Conservation (phyloP, 2,888 invertebrate genomes). For the Nineta flava region DNA sequence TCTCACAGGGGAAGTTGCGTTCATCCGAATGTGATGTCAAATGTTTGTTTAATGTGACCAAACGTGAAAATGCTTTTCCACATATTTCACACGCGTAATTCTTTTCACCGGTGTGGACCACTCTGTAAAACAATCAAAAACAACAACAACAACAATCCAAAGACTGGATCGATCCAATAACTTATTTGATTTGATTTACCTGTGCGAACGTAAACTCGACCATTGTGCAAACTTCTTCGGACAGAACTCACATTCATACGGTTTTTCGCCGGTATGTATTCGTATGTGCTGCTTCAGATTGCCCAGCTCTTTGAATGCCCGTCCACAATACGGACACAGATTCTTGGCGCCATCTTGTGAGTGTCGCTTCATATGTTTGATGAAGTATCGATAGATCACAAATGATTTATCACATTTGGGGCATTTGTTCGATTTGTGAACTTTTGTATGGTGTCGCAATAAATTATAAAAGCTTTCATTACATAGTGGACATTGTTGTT, state of each 20-base stretch:
- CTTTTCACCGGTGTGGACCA: conserved; percentile 35
- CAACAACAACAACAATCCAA: neutral
- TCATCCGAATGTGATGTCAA: conserved; percentile 12
- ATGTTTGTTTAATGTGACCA: conserved; percentile 15
- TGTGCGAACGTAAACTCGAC: neutral
- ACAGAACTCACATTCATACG: conserved; percentile 18
- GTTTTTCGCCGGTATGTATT: conserved; percentile 15
- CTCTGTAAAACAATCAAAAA: neutral
- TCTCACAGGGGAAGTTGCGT: conserved; percentile 13
- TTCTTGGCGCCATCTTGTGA: neutral
- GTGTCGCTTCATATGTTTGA: neutral
- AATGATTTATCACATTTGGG: conserved; percentile 12
- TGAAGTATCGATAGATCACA: conserved; percentile 11
- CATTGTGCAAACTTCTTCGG: conserved; percentile 14
- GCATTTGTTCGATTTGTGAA: conserved; percentile 14
- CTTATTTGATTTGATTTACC: neutral
- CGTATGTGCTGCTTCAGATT: conserved; percentile 15
- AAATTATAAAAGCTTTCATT: neutral
- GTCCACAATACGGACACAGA: conserved; percentile 14
- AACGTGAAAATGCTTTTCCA: conserved; percentile 15
- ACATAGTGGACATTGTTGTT: neutral
- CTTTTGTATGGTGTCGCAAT: neutral
- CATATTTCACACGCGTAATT: conserved; percentile 31
- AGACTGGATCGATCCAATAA: no score
- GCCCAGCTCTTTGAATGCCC: conserved; percentile 14